These are phyloP conservation scores for Ptyas mucosa DNA, from an alignment of 2,113 vertebrate genomes.

Conservation along the genomic window DNA sequence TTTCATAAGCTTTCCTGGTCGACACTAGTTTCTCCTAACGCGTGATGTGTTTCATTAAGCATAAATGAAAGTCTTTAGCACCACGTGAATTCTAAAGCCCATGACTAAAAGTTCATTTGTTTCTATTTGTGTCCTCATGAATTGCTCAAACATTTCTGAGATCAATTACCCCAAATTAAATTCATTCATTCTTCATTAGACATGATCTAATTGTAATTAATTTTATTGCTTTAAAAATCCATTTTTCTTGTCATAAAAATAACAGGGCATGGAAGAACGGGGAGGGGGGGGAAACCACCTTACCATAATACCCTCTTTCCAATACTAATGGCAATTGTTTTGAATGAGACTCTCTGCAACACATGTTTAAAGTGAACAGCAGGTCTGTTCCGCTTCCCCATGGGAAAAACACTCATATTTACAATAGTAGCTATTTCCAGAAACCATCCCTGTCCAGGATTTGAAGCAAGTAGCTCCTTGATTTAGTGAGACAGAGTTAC, in stretches of 20 bases:
- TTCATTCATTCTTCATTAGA: background rate
- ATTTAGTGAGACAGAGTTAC: background rate
- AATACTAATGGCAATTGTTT: constrained; percentile 6
- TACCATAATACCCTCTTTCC: background rate
- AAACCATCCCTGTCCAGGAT: background rate
- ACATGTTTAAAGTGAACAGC: background rate
- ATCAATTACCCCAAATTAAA: background rate
- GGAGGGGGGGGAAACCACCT: background rate
- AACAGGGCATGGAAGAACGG: background rate
- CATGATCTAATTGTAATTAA: background rate
- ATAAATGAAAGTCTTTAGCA: background rate
- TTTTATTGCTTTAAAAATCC: background rate
- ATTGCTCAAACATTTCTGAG: background rate
- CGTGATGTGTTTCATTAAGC: background rate
- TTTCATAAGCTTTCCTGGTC: background rate
- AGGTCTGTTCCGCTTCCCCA: background rate
- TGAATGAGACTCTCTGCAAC: background rate
- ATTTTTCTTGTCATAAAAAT: background rate
- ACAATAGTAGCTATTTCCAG: background rate
- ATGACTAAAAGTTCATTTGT: background rate
- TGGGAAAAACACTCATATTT: constrained; percentile 1
- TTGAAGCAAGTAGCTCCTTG: background rate
- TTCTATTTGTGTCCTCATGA: background rate
- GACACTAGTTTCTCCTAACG: background rate
- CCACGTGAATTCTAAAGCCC: background rate